Percentiles rank a stretch among this genome's conserved stretches.
These are phyloP conservation scores for Pollenia angustigena DNA, from an alignment of 2,888 invertebrate genomes.

Conservation along the genomic window DNA sequence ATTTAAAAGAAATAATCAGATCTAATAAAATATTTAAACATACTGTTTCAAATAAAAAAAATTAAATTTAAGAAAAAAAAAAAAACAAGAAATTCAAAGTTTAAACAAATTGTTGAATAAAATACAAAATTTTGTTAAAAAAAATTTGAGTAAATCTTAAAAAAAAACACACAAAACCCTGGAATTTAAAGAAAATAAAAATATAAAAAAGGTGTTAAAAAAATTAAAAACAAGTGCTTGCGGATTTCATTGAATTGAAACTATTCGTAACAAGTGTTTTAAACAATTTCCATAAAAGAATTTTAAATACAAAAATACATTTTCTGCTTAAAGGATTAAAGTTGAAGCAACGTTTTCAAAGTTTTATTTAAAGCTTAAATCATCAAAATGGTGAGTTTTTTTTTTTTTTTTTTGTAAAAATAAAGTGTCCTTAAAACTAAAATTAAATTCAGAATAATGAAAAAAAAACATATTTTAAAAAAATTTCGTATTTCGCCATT, in stretches of 20 bases:
- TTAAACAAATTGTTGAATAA: conserved; percentile 37
- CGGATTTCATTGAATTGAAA: conserved; percentile 39
- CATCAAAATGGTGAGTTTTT: conserved; percentile 55
- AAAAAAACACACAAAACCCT: background rate
- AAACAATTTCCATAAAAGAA: conserved; percentile 12
- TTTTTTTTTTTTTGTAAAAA: background rate
- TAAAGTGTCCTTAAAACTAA: conserved; percentile 7
- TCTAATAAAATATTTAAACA: conserved; percentile 1
- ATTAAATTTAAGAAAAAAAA: conserved; percentile 10
- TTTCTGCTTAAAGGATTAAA: conserved; percentile 40
- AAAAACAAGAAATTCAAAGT: conserved; percentile 21
- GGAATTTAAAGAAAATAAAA: conserved; percentile 27
- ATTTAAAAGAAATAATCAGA: conserved; percentile 18
- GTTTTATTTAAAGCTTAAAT: conserved; percentile 1
- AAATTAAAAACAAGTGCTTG: conserved; percentile 42
- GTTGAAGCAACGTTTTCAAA: conserved; percentile 13
- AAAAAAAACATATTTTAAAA: background rate
- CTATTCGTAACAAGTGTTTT: conserved; percentile 29
- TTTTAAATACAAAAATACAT: background rate
- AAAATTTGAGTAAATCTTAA: conserved; percentile 29
- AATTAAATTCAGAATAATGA: background rate
- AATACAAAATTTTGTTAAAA: conserved; percentile 22
- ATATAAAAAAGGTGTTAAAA: conserved; percentile 27
- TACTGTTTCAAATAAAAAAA: background rate
- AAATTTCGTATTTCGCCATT: too few relatives aligned